Base-by-base conservation (phyloP, 2,797 vertebrate genomes). In the Zenarchopterus dispar region DNA sequence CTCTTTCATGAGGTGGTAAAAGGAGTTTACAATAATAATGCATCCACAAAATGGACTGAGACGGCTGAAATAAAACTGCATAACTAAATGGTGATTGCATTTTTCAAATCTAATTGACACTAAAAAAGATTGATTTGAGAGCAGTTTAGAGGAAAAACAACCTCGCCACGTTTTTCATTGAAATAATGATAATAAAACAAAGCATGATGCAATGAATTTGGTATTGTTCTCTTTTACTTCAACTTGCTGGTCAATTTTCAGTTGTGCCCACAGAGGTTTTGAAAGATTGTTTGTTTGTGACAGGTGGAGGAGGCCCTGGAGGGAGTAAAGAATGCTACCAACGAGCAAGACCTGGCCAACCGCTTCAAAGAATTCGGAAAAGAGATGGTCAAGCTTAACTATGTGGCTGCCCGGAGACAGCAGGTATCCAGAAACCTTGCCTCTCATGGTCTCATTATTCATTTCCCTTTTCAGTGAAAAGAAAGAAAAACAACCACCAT, bases 351-450 rank as follows among this genome's bases (percentile, higher is more conserved):
- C 77, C 91, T 99, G 75, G 97, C 97, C 17, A 96, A 98, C 69
- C 96, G 97, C 74, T 99, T 99, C 75, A 99, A 99, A 83, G 97
- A 99, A 66, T 99, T 99, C 90, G 97, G 97, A 31, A 99, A 98
- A 73, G 97, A 99, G 85, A 99, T 99, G 97, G 97, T 99, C 67
- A 99, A 98, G 82, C 95, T 99, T 1, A 99, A 99, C 86, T 99
- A 99, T 0, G 97, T 99, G 10, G 97, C 97, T 60, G 97, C 97
- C 0, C 93, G 97, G 71, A 92, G 97, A 83, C 97, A 99, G 65
- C 97, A 99, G 97, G 97, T 98, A 88, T 62, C 28, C 21, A 21
- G 19, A 56, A 58, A 24, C 26, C 18, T 6, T 15, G 4, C 1
- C 5, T 47, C n/a, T 36, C 18, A 36, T 48, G n/a, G n/a, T 18